phyloP scores from a whole-genome alignment of 2,888 invertebrate genomes.

The Harpalus rubripes region DNA sequence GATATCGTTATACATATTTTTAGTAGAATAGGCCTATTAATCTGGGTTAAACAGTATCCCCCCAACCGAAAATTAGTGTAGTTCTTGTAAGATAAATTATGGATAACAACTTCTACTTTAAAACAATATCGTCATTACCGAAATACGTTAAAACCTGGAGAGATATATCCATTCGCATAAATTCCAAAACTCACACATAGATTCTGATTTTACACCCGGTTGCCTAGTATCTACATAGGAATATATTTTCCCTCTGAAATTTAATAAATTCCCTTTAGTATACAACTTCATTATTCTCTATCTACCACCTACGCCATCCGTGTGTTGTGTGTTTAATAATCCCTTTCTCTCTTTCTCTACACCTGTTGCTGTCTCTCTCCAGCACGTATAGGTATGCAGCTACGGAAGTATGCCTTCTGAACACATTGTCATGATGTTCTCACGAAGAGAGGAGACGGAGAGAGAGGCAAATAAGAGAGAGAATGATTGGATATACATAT shows the following conservation, averaged over 20 bases:
- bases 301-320: background rate
- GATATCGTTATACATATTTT: no score
- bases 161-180: no score
- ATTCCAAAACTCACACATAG: no score
- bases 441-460: background rate
- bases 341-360: background rate
- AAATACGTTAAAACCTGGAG: no score
- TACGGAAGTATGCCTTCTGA: background rate
- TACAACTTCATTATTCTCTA: background rate
- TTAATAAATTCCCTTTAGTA: slow-evolving; percentile 6
- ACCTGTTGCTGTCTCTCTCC: background rate
- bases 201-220: no score
- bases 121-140: no score
- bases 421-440: background rate
- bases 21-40: no score
- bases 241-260: background rate
- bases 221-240: no score
- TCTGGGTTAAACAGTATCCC: no score
- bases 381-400: background rate
- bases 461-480: background rate
- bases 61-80: no score
- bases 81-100: no score
- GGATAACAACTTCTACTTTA: no score
- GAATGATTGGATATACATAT: background rate
- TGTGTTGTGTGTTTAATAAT: background rate